These are phyloP conservation scores for Remorina albescens DNA, from an alignment of 2,797 vertebrate genomes.

Conservation along the genomic window DNA sequence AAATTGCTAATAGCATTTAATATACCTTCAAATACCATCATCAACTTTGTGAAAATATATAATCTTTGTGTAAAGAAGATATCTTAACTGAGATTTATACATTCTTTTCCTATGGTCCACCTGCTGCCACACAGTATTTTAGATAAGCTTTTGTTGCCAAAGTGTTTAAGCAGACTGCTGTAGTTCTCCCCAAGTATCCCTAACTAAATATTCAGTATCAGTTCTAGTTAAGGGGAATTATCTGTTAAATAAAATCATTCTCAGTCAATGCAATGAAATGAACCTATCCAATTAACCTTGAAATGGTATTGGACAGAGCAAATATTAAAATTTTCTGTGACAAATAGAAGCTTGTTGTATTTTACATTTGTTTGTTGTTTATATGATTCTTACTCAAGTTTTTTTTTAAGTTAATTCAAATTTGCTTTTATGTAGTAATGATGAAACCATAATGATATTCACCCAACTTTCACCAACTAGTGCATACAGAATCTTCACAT, in stretches of 20 bases:
- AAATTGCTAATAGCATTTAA: background rate
- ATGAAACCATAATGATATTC: background rate
- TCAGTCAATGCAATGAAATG: background rate
- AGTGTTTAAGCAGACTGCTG: background rate
- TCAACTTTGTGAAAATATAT: background rate
- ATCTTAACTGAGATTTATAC: background rate
- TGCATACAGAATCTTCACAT: background rate
- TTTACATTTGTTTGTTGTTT: background rate
- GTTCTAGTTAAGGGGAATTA: background rate
- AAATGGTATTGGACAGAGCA: background rate
- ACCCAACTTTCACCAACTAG: background rate
- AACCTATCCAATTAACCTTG: background rate
- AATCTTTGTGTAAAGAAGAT: background rate
- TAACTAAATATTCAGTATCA: too few species aligned
- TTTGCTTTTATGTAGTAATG: too few species aligned
- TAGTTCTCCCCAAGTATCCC: too few species aligned
- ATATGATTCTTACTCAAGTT: background rate
- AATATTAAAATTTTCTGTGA: background rate
- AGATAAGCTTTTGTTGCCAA: background rate
- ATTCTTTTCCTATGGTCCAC: background rate
- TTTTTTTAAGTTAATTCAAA: background rate
- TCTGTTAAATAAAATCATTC: background rate
- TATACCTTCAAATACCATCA: background rate
- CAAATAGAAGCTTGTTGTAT: background rate
- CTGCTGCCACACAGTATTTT: background rate